phyloP scores from a whole-genome alignment of 2,797 vertebrate species.

The Varecia variegata region DNA sequence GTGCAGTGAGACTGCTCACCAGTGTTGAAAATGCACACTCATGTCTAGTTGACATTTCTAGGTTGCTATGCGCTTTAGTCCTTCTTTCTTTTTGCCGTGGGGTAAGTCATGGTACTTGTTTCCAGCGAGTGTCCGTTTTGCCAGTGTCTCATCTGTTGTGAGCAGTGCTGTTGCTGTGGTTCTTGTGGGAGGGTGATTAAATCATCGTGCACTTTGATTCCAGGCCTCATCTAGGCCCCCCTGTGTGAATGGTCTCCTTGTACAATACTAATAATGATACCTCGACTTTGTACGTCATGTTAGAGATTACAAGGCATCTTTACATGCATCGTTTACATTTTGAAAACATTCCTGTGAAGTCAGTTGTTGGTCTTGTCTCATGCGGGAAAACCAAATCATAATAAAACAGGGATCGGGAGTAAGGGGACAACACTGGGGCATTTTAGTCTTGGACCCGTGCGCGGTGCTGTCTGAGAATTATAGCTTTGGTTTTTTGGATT shows the following conservation, averaged over 20 bases:
- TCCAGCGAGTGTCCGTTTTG: not conserved
- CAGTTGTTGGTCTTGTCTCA: not conserved
- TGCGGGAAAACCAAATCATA: not conserved
- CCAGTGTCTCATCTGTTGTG: not conserved
- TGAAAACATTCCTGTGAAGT: not conserved
- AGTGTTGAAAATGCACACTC: not conserved
- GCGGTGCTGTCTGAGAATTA: not conserved
- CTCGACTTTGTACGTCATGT: not conserved
- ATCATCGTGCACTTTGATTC: not conserved
- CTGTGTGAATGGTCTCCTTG: not conserved
- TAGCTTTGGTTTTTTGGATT: not conserved
- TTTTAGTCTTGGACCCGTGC: not conserved
- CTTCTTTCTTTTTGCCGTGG: not conserved
- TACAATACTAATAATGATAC: not conserved
- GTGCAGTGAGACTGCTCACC: not conserved
- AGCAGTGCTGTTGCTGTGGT: not conserved
- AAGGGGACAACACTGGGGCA: not conserved
- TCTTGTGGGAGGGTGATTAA: not conserved
- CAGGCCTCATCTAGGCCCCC: not conserved
- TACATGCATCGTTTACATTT: not conserved
- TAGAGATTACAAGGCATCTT: not conserved
- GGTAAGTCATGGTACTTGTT: not conserved
- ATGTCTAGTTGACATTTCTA: not conserved
- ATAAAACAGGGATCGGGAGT: not conserved
- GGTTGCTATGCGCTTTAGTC: not conserved